Evolutionary conservation across 2,113 vertebrate species (phyloP).

Genomic region (Thalassarche chlororhynchos): DNA sequence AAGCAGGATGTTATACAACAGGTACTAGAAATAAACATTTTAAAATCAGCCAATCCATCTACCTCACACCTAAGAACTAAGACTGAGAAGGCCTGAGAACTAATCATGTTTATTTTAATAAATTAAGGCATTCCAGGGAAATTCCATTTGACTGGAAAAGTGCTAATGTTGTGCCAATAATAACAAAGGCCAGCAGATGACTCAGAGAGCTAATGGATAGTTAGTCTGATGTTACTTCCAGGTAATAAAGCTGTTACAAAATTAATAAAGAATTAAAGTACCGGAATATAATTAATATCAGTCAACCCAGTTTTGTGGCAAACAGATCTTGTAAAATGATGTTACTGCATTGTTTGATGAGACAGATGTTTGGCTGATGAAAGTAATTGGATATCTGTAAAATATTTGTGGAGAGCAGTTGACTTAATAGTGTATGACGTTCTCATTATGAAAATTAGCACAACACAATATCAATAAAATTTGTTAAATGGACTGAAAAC

Average conservation of each 20-base stretch:
- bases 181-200: slow-evolving; percentile 33
- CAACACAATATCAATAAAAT: background rate
- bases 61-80: background rate
- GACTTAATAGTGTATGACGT: background rate
- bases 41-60: background rate
- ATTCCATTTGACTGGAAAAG: background rate
- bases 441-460: background rate
- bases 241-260: slow-evolving; percentile 19
- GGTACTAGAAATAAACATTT: background rate
- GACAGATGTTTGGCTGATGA: background rate
- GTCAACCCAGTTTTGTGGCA: background rate
- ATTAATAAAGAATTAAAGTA: background rate
- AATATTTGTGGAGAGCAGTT: background rate
- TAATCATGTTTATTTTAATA: slow-evolving; percentile 17
- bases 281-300: background rate
- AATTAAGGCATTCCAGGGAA: slow-evolving; percentile 32
- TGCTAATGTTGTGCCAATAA: slow-evolving; percentile 12
- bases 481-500: background rate
- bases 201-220: slow-evolving; percentile 2
- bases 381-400: background rate
- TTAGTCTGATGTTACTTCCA: background rate
- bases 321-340: background rate
- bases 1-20: background rate
- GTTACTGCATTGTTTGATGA: background rate
- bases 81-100: background rate